These are phyloP conservation scores for Colletes latitarsis DNA, from an alignment of 1,140 invertebrate species.

Conservation along the genomic window DNA sequence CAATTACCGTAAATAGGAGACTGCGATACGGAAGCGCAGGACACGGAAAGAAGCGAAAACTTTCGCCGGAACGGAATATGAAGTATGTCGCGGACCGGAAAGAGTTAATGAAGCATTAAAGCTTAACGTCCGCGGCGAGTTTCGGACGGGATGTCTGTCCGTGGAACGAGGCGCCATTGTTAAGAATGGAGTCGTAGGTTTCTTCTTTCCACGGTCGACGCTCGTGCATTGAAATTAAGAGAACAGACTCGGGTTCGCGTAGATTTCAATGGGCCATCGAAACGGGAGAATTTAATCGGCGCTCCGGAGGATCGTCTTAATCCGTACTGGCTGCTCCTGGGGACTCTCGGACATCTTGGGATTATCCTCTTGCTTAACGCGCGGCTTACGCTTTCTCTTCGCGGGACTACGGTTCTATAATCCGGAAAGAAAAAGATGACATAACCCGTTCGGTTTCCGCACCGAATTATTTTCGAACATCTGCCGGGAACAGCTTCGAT, in stretches of 20 bases:
- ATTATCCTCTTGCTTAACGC: neutral
- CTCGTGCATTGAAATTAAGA: conserved; percentile 18
- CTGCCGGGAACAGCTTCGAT: too few relatives aligned
- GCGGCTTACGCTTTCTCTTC: neutral
- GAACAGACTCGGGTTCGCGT: neutral
- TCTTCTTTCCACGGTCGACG: neutral
- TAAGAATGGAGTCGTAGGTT: neutral
- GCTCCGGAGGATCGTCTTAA: conserved; percentile 23
- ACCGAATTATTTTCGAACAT: too few relatives aligned
- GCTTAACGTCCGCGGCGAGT: neutral
- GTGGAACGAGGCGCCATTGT: neutral
- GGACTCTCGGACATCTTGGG: conserved; percentile 19
- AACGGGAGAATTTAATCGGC: conserved; percentile 29
- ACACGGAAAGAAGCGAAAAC: too few relatives aligned
- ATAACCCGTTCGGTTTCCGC: too few relatives aligned
- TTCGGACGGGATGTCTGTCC: neutral
- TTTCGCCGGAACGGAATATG: too few relatives aligned
- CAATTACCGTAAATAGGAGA: too few relatives aligned
- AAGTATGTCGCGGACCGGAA: too few relatives aligned
- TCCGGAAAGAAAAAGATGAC: neutral
- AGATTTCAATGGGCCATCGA: neutral
- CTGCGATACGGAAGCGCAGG: too few relatives aligned
- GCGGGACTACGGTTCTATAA: neutral
- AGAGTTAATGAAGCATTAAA: neutral
- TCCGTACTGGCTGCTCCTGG: conserved; percentile 17